phyloP scores from a whole-genome alignment of 2,113 vertebrate species.

The Gymnorhina tibicen region DNA sequence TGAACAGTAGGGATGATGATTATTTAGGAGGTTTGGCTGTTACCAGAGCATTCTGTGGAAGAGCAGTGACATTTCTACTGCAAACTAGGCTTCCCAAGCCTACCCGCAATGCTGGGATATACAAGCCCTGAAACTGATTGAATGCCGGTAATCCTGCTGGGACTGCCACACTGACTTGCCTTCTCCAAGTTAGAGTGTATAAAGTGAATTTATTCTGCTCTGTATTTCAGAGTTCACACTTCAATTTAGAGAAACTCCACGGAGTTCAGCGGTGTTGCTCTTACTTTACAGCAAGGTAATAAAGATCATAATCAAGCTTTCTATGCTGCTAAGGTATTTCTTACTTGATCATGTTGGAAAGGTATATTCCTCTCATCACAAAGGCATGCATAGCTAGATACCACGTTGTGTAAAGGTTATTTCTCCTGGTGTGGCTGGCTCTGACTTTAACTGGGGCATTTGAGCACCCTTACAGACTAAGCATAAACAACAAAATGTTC shows the following conservation, averaged over 20 bases:
- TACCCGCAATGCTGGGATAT: neutral
- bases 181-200: neutral
- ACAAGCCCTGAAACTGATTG: neutral
- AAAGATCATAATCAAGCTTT: conserved; percentile 47
- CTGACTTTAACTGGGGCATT: neutral
- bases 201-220: conserved; percentile 23
- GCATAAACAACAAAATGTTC: neutral
- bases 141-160: neutral
- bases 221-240: conserved; percentile 33
- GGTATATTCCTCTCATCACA: neutral
- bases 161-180: neutral
- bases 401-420: neutral
- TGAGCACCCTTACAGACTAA: neutral
- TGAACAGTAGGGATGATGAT: neutral
- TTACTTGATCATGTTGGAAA: conserved; percentile 9
- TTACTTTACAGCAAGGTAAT: conserved; percentile 29
- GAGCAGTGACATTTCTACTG: conserved; percentile 5
- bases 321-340: neutral
- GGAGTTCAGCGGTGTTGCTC: neutral
- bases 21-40: conserved; percentile 23
- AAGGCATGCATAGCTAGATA: neutral
- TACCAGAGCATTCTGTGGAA: neutral
- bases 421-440: neutral
- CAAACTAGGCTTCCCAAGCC: neutral
- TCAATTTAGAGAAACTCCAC: neutral